Evolutionary conservation across 2,888 invertebrate genomes (phyloP).

Genomic region (Serrognathus titanus): DNA sequence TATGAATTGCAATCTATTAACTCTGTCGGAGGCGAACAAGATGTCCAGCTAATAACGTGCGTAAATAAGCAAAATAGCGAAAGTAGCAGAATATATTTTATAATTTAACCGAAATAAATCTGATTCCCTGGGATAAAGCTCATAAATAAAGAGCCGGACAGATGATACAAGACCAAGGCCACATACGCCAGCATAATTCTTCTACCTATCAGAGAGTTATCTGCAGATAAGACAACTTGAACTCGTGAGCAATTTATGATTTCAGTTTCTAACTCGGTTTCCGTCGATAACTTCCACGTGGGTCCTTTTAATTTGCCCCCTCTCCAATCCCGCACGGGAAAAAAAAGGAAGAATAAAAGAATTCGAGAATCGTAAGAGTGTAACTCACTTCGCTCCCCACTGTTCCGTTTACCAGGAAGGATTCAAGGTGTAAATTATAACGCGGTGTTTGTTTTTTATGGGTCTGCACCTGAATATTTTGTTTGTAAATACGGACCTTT

Average conservation of each 20-base stretch:
- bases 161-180: constrained; percentile 41
- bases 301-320: constrained; percentile 9
- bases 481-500: constrained; percentile 36
- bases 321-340: constrained; percentile 5
- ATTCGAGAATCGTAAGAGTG: constrained; percentile 8
- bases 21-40: too few relatives aligned
- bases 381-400: constrained; percentile 14
- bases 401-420: constrained; percentile 30
- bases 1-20: too few relatives aligned
- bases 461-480: constrained; percentile 36
- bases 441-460: constrained; percentile 36
- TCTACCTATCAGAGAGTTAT: constrained; percentile 39
- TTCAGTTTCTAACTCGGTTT: constrained; percentile 16
- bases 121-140: constrained; percentile 39
- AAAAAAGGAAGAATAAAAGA: constrained; percentile 15
- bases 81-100: constrained; percentile 21
- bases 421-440: constrained; percentile 39
- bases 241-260: constrained; percentile 42
- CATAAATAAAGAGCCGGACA: constrained; percentile 38
- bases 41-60: too few relatives aligned
- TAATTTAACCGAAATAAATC: constrained; percentile 39
- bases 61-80: not conserved
- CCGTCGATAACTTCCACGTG: not conserved
- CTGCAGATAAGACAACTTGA: constrained; percentile 43
- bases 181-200: constrained; percentile 41